phyloP scores from a whole-genome alignment of 2,888 invertebrate genomes.

The Xylota segnis region DNA sequence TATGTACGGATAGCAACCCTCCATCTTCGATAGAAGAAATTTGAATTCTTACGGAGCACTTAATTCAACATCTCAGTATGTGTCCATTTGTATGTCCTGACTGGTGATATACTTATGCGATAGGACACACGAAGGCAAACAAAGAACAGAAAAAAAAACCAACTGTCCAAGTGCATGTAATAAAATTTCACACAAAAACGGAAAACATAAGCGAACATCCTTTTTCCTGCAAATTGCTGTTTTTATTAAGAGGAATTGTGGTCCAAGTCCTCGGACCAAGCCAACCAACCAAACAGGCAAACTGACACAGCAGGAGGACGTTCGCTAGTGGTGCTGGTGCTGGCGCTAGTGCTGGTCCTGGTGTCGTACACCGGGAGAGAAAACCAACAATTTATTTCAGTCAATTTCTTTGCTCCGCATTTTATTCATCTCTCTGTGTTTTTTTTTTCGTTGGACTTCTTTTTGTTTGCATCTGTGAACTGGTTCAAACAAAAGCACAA shows the following conservation, averaged over 20 bases:
- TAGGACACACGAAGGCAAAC: background rate
- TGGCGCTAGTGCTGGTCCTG: background rate
- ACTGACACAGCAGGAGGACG: conserved; percentile 50
- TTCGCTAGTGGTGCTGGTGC: background rate
- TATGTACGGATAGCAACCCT: background rate
- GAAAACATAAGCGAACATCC: conserved; percentile 61
- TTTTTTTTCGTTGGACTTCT: background rate
- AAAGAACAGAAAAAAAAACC: background rate
- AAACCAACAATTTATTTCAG: conserved; percentile 73
- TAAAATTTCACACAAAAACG: conserved; percentile 39
- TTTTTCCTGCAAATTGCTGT: conserved; percentile 64
- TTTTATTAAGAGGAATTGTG: conserved; percentile 71
- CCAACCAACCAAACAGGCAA: conserved; percentile 54
- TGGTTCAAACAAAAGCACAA: conserved; percentile 73
- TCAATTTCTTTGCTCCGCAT: conserved; percentile 71
- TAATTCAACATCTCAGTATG: conserved; percentile 20
- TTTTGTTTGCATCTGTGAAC: conserved; percentile 22
- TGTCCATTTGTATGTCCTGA: conserved; percentile 16
- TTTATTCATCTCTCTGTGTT: conserved; percentile 58
- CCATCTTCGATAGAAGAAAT: conserved; percentile 28
- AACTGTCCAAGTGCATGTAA: conserved; percentile 42
- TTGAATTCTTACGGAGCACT: conserved; percentile 25
- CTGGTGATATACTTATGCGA: conserved; percentile 9
- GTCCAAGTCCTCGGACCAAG: conserved; percentile 60
- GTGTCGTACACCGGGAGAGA: conserved; percentile 30